Evolutionary conservation across 1,140 invertebrate genomes (phyloP).

Genomic region (Philopotamus ludificatus): DNA sequence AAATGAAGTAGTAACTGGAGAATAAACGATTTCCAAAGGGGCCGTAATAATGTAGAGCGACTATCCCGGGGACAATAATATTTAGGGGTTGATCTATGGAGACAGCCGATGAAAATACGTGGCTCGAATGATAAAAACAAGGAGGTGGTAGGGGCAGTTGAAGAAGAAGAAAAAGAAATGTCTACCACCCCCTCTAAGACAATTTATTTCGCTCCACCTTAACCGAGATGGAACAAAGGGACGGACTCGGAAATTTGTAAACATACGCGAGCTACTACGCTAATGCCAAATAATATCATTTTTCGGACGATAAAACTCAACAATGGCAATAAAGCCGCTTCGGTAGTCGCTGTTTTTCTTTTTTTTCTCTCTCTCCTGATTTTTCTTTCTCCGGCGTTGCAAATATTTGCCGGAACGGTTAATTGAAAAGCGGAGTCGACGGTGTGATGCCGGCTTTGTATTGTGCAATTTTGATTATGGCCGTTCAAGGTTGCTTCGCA

Average conservation of each 20-base stretch:
- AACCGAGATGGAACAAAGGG: conserved; percentile 5
- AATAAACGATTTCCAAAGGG: conserved; percentile 30
- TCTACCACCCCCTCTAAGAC: not conserved
- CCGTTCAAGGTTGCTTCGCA: not conserved
- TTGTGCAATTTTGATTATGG: not conserved
- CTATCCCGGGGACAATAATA: conserved; percentile 32
- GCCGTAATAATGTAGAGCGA: conserved; percentile 26
- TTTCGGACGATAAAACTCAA: conserved; percentile 18
- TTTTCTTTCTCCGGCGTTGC: too few relatives aligned
- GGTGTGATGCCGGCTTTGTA: too few relatives aligned
- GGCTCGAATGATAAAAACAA: conserved; percentile 27
- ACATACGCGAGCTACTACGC: not conserved
- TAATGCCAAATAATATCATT: conserved; percentile 22
- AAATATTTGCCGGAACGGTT: too few relatives aligned
- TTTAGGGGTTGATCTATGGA: conserved; percentile 30
- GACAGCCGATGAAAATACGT: conserved; percentile 32
- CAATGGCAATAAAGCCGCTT: not conserved
- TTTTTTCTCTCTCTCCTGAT: too few relatives aligned
- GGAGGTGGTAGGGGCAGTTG: too few relatives aligned
- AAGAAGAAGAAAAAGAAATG: conserved; percentile 15
- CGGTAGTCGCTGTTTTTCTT: too few relatives aligned
- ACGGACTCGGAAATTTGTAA: conserved; percentile 15
- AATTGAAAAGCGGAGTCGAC: too few relatives aligned
- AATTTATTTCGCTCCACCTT: too few relatives aligned
- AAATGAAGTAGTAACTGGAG: conserved; percentile 30